Base-by-base conservation (phyloP, 1,140 invertebrate genomes). In the Dermatophagoides farinae region DNA sequence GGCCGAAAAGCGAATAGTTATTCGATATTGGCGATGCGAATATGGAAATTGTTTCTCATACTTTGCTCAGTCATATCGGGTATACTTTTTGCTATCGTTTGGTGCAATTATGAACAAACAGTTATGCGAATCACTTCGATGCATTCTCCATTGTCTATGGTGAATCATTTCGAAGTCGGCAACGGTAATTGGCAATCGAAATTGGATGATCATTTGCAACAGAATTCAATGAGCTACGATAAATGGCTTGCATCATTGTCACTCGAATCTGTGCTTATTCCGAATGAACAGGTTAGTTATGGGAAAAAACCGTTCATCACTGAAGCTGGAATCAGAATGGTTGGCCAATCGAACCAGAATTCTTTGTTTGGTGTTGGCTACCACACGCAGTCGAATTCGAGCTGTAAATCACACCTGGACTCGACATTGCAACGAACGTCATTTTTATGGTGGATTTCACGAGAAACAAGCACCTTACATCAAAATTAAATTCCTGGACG, bases 11-110 rank as follows among this genome's bases (percentile, higher is more conserved):
- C 31, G 31, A 31, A 2, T 2, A 31, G 8, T 31, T 31, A 8
- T 31, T 31, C 31, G 31, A 31, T 4, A 31, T 31, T 31, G 31
- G 31, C 31, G 31, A 31, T 31, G 31, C 31, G 31, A 31, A 8
- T 60, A 8, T 18, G 47, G 6, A 60, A 60, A 31, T 9, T 63
- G 4, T 64, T 67, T 52, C 53, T 67, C 22, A 64, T 67, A 47
- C 22, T 63, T 23, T 66, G 63, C 58, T 65, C 67, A 31, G 62
- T 63, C 37, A 47, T 67, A 11, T 66, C 66, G 22, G 67, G 67
- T 25, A 61, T 66, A 12, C 25, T 68, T 11, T 68, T 68, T 64
- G 67, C 66, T 18, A 46, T 68, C 25, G 63, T 68, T n/a, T 68
- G 65, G 65, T 37, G 59, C 11, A 64, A 68, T 51, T 68, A 68